Conservation (phyloP, 2,797 vertebrate genomes). For the Muscicapa striata region DNA sequence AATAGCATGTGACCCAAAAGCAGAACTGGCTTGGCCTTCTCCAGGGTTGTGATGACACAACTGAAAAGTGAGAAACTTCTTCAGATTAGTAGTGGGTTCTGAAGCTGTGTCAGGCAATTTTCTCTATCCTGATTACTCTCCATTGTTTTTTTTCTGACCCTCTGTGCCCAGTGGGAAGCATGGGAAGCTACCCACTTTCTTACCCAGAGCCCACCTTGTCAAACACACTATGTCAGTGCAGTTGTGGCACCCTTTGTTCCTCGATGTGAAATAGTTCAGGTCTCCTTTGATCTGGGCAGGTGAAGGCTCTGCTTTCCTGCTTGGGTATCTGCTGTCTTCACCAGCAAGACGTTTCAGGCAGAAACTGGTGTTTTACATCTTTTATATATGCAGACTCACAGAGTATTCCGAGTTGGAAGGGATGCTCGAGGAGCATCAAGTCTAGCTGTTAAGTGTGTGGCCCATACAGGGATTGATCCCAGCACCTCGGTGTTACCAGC, state of each 20-base stretch:
- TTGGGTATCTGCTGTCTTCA: neutral
- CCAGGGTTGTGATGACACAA: neutral
- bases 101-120: neutral
- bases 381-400: neutral
- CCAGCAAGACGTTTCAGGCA: neutral
- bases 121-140: neutral
- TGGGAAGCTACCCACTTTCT: neutral
- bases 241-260: neutral
- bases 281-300: neutral
- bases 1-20: neutral
- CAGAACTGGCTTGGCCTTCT: neutral
- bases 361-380: neutral
- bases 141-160: neutral
- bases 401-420: neutral
- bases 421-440: no score
- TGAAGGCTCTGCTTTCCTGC: neutral
- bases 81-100: neutral
- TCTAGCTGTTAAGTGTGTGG: neutral
- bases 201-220: neutral
- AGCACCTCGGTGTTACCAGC: fast-evolving
- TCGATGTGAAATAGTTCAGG: neutral
- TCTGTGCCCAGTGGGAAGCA: neutral
- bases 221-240: neutral
- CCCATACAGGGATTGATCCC: fast-evolving
- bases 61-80: neutral